These are phyloP conservation scores for Prenolepis imparis DNA, from an alignment of 2,888 invertebrate species.

Conservation along the genomic window DNA sequence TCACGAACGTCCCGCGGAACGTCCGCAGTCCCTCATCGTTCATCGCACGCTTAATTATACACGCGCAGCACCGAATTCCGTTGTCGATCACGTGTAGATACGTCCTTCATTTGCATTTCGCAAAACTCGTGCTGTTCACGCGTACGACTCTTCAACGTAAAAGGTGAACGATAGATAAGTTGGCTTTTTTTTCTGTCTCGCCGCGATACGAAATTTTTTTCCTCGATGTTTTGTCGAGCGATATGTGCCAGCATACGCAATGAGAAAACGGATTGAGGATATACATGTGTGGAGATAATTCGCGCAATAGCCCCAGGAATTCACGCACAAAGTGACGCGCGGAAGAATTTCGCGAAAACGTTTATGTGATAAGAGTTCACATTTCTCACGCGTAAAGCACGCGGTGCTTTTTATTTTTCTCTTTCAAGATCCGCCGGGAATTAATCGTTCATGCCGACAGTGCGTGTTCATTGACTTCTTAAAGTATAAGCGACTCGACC, in stretches of 20 bases:
- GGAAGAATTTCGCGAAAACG: neutral
- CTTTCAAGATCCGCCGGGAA: neutral
- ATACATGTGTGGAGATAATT: neutral
- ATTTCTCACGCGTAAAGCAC: neutral
- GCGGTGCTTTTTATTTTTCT: neutral
- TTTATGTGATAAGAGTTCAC: conserved; percentile 3
- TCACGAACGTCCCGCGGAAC: conserved; percentile 66
- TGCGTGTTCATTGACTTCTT: neutral
- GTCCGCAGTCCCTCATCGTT: conserved; percentile 70
- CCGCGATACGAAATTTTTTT: conserved; percentile 16
- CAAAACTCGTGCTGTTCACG: neutral
- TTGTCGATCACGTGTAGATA: conserved; percentile 37
- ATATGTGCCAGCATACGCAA: conserved; percentile 19
- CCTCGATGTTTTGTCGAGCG: neutral
- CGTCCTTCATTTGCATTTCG: neutral
- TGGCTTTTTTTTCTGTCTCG: conserved; percentile 15
- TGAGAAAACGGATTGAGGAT: neutral
- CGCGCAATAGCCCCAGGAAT: neutral
- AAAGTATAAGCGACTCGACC: neutral
- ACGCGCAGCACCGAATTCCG: conserved; percentile 43
- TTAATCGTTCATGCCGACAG: neutral
- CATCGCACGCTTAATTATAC: conserved; percentile 71
- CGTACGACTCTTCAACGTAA: conserved; percentile 15
- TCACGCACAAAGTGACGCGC: neutral
- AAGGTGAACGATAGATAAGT: conserved; percentile 30